Evolutionary conservation across 2,888 invertebrate species (phyloP), one percentile per base, ranked within the genome.

Genomic region (Halictus ligatus): DNA sequence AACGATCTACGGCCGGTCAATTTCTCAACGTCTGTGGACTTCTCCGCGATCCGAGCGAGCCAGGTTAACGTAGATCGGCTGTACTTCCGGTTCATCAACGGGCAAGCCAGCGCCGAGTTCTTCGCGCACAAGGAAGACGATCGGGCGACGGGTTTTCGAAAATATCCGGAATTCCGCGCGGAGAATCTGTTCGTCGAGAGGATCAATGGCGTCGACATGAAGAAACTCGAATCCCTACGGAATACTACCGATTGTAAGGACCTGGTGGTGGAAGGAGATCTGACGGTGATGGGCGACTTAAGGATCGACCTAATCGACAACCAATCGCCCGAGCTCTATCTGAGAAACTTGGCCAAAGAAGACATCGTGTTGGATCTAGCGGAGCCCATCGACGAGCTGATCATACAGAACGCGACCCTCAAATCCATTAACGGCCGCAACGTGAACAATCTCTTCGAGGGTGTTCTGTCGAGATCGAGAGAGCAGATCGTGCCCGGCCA

Each of bases 251-350:
- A 80, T 21, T n/a, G 78, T 43, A 75, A 81, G 12, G n/a, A 84
- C 21, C 54, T 94, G 15, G 80, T 90, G 1, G 87, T 94, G 67
- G 90, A 92, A 3, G 94, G 92, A 5, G 89, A 93, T 54, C 64
- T 94, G 6, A 81, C 80, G 43, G 83, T 94, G 21, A 84, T 86
- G 18, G 81, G 78, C 6, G 77, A 87, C 50, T 80, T 93, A 7
- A 67, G 80, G 46, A 82, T 91, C 1, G 46, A 58, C 6, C 77
- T 50, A 54, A 92, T 94, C 35, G 92, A 92, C 43, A 72, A 84
- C 12, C 58, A 88, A 46, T 50, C 80, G n/a, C 13, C 82, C 0
- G 79, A 77, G 21, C 71, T 75, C 50, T 94, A 91, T 80, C 80
- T 94, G 15, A 69, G 88, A 0, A 78, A 82, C 54, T 58, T 92